Evolutionary conservation across 2,797 vertebrate genomes (phyloP), one percentile per base, ranked within the genome.

Genomic region (Danionella dracula): DNA sequence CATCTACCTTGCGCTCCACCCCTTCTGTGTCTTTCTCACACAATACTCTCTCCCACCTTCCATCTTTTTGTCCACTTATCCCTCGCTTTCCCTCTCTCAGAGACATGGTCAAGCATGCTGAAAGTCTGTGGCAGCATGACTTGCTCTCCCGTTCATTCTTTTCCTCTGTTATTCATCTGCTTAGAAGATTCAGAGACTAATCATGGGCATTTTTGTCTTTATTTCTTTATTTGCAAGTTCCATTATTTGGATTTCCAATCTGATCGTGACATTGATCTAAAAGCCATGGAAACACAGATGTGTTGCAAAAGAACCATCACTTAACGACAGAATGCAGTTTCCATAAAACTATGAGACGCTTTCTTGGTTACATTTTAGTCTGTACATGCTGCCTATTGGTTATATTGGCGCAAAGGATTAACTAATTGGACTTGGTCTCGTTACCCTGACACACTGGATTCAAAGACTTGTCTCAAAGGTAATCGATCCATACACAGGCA

Each of bases 81-180:
- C 82, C 74, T 64, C 77, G 74, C 78, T 80, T 79, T 74, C 72
- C 77, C 53, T 72, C 70, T 78, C 58, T 70, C 70, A 67, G 74
- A 85, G 78, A 85, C 82, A 85, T 89, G 86, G 87, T 85, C 82
- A 82, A 76, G 88, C 84, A 86, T 89, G 87, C 87, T 83, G 81
- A 90, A 72, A 79, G 75, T 80, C 71, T 66, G 68, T 54, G 68
- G 68, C 76, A 75, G 78, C 40, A 17, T 69, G 72, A 63, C 71
- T 77, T 73, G 70, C 62, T 35, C 63, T 76, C 6, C 23, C 6
- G 23, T 27, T 27, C 6, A 27, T 27, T 3, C 23, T 27, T 27
- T 27, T 6, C 23, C 68, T 31, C 42, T 27, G 35, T 70, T 76
- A 76, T 75, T 83, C 72, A 79, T 80, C 72, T 77, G 74, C 78